Base-by-base conservation (phyloP, 2,797 vertebrate species). In the Lacerta viridis region DNA sequence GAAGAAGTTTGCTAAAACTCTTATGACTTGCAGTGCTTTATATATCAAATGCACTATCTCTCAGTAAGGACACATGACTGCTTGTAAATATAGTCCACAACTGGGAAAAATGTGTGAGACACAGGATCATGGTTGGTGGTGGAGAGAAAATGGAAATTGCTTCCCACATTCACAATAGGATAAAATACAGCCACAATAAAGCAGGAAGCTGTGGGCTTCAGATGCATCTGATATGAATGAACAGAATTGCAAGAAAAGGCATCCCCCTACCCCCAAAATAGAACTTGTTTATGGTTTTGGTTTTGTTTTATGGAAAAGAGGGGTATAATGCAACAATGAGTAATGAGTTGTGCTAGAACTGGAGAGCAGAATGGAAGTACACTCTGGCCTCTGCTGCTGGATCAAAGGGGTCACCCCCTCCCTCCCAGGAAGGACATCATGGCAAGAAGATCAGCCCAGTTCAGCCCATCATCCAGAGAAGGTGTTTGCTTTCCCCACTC, bases 11-110 rank as follows among this genome's bases (percentile, higher is more conserved):
- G 36, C 43, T 84, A 75, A 79, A 84, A 74, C 66, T 20, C 69
- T 86, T 50, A 82, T 43, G 61, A 82, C 83, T 33, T 27, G 39
- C 25, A 86, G 43, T 82, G 82, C 55, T 50, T 7, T 41, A 39
- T 76, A 50, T 81, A n/a, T 76, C 79, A 82, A 77, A 82, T n/a
- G 27, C 23, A 27, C 59, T 13, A n/a, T 33, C 71, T 50, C 39
- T 18, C 74, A 69, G 36, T 69, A 27, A 82, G 29, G 79, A 27
- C 29, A 81, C 33, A 82, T 68, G n/a, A 39, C 15, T 61, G 33
- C 71, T 71, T 71, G 66, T 72, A 69, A 77, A 55, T 15, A 55
- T 15, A 55, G 50, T 55, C 50, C 15, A 25, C 11, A 74, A 27
- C 29, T 74, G 68, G 74, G 13, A 84, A 39, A 27, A 36, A 84